Conservation (phyloP, 2,888 invertebrate species). For the Electrophaes corylata region DNA sequence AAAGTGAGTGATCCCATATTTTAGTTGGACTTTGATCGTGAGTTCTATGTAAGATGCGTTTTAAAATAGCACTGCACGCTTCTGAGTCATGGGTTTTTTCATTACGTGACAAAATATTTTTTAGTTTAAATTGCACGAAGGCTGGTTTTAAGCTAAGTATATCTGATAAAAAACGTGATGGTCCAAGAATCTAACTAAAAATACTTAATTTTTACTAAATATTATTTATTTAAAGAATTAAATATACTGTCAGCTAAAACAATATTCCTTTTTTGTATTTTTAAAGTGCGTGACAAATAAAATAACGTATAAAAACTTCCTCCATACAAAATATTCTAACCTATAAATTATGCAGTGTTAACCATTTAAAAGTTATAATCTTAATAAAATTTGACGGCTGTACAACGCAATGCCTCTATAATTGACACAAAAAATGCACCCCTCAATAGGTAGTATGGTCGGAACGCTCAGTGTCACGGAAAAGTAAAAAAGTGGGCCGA, state of each 20-base stretch:
- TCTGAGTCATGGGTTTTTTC: conserved; percentile 11
- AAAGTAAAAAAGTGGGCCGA: conserved; percentile 67
- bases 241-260: background rate
- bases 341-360: conserved; percentile 57
- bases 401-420: conserved; percentile 50
- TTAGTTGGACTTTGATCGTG: conserved; percentile 23
- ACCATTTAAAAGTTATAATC: conserved; percentile 64
- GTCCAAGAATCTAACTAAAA: too few species aligned
- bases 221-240: background rate
- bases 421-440: conserved; percentile 78
- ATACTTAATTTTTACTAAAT: too few species aligned
- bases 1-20: too few species aligned
- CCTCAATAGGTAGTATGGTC: conserved; percentile 55
- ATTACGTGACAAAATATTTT: background rate
- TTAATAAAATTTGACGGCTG: conserved; percentile 67
- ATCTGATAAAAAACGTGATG: background rate
- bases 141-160: background rate
- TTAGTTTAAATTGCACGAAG: background rate
- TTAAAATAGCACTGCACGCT: background rate
- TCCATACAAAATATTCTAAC: conserved; percentile 35
- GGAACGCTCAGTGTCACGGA: conserved; percentile 48
- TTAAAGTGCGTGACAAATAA: conserved; percentile 8
- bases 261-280: conserved; percentile 1
- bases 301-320: conserved; percentile 31
- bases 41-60: conserved; percentile 1